Conservation (phyloP, 2,888 invertebrate species). For the Frankliniella intonsa region DNA sequence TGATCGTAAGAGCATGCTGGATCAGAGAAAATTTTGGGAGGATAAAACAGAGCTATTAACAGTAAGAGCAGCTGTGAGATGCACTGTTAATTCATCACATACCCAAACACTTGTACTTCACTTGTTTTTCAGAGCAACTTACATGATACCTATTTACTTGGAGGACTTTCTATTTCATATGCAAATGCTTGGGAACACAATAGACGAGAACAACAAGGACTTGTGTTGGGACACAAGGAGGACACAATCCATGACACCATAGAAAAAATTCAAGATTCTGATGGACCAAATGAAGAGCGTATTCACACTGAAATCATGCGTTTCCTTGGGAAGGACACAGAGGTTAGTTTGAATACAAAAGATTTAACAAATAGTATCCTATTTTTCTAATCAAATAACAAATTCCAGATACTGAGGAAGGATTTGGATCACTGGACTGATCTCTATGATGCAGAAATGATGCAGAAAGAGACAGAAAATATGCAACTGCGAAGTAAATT, state of each 20-base stretch:
- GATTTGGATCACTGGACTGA: slow-evolving; percentile 3
- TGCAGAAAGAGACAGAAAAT: background rate
- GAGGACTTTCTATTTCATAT: background rate
- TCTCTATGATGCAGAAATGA: slow-evolving; percentile 17
- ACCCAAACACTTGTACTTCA: background rate
- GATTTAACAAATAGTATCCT: too few species aligned
- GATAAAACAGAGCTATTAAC: background rate
- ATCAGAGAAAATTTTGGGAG: background rate
- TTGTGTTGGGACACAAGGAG: background rate
- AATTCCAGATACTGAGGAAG: background rate
- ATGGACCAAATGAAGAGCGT: slow-evolving; percentile 4
- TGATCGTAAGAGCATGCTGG: background rate
- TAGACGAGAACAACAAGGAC: background rate
- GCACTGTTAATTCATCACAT: background rate
- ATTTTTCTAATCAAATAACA: background rate
- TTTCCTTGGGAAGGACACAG: background rate
- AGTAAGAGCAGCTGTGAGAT: background rate
- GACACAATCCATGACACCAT: background rate
- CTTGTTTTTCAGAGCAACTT: background rate
- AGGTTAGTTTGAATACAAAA: background rate
- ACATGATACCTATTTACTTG: background rate
- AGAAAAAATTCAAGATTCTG: background rate
- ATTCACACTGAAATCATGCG: background rate
- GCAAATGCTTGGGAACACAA: background rate
- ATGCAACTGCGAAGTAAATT: background rate